phyloP scores from a whole-genome alignment of 2,113 vertebrate species.

The Engystomops pustulosus region DNA sequence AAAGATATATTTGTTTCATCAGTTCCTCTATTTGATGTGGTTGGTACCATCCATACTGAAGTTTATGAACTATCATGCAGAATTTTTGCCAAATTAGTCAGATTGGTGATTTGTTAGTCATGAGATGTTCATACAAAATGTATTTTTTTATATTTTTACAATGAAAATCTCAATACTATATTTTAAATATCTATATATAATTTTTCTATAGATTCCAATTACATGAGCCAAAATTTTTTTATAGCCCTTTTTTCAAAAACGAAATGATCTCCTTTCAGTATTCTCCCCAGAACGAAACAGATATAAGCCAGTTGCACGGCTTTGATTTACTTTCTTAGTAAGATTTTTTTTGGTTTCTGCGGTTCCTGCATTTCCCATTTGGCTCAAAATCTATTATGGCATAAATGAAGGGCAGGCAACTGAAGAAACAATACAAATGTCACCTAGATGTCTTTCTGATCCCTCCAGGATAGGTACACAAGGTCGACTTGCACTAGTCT shows the following conservation, averaged over 20 bases:
- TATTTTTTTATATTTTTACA: too few species aligned
- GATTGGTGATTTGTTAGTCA: too few species aligned
- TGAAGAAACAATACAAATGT: slow-evolving; percentile 42
- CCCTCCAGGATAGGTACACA: slow-evolving; percentile 16
- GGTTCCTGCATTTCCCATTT: slow-evolving; percentile 28
- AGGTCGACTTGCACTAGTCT: slow-evolving; percentile 41
- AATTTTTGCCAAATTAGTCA: too few species aligned
- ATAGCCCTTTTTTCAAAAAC: background rate
- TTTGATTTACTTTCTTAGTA: slow-evolving; percentile 30
- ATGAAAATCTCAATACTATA: too few species aligned
- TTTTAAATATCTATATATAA: too few species aligned
- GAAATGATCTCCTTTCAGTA: background rate
- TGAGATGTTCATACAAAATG: too few species aligned
- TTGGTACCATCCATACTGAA: too few species aligned
- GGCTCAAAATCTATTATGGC: slow-evolving; percentile 19
- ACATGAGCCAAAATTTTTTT: background rate
- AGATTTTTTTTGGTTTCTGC: slow-evolving; percentile 12
- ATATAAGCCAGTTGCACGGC: background rate
- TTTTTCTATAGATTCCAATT: background rate
- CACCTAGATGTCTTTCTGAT: slow-evolving; percentile 30
- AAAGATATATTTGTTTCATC: too few species aligned
- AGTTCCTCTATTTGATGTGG: too few species aligned
- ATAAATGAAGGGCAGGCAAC: slow-evolving; percentile 27
- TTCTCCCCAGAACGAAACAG: slow-evolving; percentile 2
- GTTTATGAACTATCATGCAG: too few species aligned